Percentiles rank a stretch among this genome's conserved stretches.
Evolutionary conservation across 2,113 vertebrate genomes (phyloP).

Genomic region (Lepidothrix coronata): DNA sequence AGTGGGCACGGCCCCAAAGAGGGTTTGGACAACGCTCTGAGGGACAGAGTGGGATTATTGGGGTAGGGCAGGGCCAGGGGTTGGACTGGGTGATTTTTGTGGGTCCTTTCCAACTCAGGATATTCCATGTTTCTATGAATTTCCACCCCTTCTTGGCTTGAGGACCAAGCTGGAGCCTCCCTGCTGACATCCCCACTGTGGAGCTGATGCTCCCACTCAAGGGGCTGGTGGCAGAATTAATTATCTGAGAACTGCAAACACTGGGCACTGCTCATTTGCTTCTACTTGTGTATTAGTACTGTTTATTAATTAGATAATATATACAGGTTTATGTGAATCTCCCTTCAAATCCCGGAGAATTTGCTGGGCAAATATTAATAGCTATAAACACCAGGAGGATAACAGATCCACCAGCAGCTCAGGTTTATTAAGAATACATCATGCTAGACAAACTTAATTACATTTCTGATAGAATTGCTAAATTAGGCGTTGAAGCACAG

Average conservation of each 20-base stretch:
- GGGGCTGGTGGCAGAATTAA: background rate
- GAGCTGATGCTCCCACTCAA: background rate
- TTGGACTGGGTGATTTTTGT: background rate
- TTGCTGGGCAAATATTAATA: background rate
- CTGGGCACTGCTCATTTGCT: background rate
- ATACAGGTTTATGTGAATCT: background rate
- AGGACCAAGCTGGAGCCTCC: rapidly evolving
- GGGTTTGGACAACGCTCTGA: background rate
- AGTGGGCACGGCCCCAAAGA: background rate
- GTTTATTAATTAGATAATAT: conserved; percentile 36
- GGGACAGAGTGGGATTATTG: background rate
- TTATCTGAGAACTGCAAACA: background rate
- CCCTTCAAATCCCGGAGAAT: conserved; percentile 3
- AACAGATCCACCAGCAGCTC: background rate
- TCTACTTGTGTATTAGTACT: background rate
- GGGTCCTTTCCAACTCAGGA: background rate
- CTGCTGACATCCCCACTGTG: background rate
- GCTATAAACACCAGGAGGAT: background rate
- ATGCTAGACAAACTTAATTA: conserved; percentile 31
- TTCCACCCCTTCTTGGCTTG: background rate
- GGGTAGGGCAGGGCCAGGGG: background rate
- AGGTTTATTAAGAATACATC: conserved; percentile 41
- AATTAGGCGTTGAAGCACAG: background rate
- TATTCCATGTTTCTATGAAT: background rate
- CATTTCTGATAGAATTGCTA: conserved; percentile 28